Base-by-base conservation (phyloP, 2,888 invertebrate species). In the Crepidodera aurea region DNA sequence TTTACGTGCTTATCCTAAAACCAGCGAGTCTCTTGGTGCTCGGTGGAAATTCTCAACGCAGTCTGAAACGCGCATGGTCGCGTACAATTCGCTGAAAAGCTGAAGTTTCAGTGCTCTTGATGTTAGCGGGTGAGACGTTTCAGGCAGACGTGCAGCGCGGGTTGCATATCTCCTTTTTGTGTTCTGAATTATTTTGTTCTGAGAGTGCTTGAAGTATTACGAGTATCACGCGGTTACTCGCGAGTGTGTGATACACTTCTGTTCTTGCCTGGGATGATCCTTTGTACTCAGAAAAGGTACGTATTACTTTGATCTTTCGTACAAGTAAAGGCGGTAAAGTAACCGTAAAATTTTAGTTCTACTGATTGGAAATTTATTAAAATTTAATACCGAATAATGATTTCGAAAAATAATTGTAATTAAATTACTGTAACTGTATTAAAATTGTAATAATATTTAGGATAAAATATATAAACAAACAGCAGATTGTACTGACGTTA, bases 1-100 rank as follows among this genome's bases (percentile, higher is more conserved):
- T 73, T 69, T 63, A 71, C 68, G 66, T 68, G 70, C 71, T 68
- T 67, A 69, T 67, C 67, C 69, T 62, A 65, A 66, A 65, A 60
- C 62, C 60, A 60, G 66, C 66, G 57, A 53, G 22, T 37, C 46
- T 37, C 56, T 51, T 42, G 37, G 18, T 44, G 59, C 59, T 62
- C 63, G 60, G 57, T 42, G 64, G 65, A 8, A 69, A 70, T 64
- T 66, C 65, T 63, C 60, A 64, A 68, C 66, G 65, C 62, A 63
- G 51, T 60, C 58, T 64, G 48, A 50, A 60, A 37, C 25, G 69
- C 69, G 69, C 69, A 69, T 65, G 69, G 60, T 12, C 54, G 6
- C 22, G 44, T 37, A 53, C 57, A 15, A 39, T 42, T 18, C 62
- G 60, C 63, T 64, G 63, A 67, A 65, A 65, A 50, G 59, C 65